Base-by-base conservation (phyloP, 2,797 vertebrate genomes). In the Sylvilagus floridanus region DNA sequence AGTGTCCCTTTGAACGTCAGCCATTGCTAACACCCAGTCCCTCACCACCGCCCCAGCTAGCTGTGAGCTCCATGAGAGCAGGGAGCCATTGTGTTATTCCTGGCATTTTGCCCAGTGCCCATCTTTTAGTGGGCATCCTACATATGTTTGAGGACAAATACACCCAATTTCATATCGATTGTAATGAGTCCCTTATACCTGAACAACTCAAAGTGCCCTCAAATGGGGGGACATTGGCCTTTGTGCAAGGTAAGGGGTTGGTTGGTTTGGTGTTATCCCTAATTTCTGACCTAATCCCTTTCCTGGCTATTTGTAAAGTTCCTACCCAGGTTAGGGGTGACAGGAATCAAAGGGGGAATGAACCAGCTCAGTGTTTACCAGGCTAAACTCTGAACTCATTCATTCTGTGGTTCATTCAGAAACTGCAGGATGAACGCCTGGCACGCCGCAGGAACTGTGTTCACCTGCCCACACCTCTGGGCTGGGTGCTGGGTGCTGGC, bases 321-420 rank as follows among this genome's bases (percentile, higher is more conserved):
- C 22, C 9, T 66, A 11, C 66, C 57, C 30, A 69, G 63, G 13
- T 63, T 57, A 60, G 76, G 62, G 35, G 19, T 32, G 57, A 77
- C 65, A 65, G 30, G 13, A 47, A 30, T 47, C 8, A 1, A 50
- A 69, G 30, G 81, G 88, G 82, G 77, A 62, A 21, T 62, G 24
- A 37, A 68, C 68, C 37, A 35, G 14, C 54, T 75, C 50, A 1
- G 35, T 57, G 50, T 52, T 69, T 28, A 7, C 83, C 65, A 35
- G 30, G 24, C 22, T 52, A 77, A 86, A 76, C 71, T 84, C 47
- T 77, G 72, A 84, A 68, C 57, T 72, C 57, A 50, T 72, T 72
- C 60, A 42, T 88, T 89, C 42, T 72, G 75, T 54, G 32, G 71
- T 62, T 81, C 73, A 90, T 85, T 96, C 68, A 65, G 62, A 84